Evolutionary conservation across 2,113 vertebrate species (phyloP).

Genomic region (Bos javanicus): DNA sequence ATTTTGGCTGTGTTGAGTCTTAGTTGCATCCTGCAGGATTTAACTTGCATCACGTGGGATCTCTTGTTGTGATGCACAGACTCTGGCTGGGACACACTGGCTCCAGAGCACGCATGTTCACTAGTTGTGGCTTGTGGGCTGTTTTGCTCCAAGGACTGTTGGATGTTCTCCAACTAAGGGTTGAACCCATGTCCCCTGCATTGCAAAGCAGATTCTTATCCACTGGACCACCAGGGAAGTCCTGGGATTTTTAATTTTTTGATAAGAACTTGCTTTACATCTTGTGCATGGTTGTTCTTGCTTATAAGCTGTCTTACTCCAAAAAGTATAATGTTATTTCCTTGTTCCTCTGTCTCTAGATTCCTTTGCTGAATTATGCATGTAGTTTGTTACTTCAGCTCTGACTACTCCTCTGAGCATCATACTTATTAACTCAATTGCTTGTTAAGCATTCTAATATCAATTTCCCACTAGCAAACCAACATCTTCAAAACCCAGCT

Average conservation of each 20-base stretch:
- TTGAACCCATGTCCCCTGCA: background rate
- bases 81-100: background rate
- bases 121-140: fast-evolving
- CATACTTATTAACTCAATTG: background rate
- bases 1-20: background rate
- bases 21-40: background rate
- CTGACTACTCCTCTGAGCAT: background rate
- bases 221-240: background rate
- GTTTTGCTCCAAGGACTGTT: background rate
- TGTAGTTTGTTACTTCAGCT: background rate
- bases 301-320: background rate
- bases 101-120: background rate
- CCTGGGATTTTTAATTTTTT: background rate
- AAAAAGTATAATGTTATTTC: background rate
- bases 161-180: background rate
- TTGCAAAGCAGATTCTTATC: background rate
- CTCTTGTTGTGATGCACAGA: background rate
- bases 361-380: background rate
- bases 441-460: background rate
- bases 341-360: background rate
- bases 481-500: background rate
- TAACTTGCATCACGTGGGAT: background rate
- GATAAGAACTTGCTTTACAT: background rate
- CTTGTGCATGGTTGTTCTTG: background rate
- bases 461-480: background rate